Conservation (phyloP, 1,140 invertebrate species). For the Drosophila sechellia region DNA sequence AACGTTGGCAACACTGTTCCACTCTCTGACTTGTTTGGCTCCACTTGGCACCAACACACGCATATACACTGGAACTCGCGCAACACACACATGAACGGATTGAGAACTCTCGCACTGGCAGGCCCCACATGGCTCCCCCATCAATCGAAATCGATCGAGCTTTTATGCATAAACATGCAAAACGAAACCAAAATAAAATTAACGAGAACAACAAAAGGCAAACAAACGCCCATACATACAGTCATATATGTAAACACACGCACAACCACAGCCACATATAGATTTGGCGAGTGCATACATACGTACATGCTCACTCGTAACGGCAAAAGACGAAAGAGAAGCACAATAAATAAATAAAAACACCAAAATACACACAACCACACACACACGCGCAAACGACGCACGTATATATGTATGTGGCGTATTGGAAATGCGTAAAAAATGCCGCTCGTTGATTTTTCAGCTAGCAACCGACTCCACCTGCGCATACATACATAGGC, state of each 20-base stretch:
- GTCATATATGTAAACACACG: slow-evolving; percentile 49
- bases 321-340: slow-evolving; percentile 73
- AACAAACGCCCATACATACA: slow-evolving; percentile 58
- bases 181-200: slow-evolving; percentile 81
- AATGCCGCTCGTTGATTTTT: slow-evolving; percentile 82
- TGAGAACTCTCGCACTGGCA: slow-evolving; percentile 42
- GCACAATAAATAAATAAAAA: slow-evolving; percentile 82
- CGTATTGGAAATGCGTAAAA: slow-evolving; percentile 80
- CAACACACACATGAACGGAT: slow-evolving; percentile 10
- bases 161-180: slow-evolving; percentile 79
- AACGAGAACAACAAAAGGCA: slow-evolving; percentile 78
- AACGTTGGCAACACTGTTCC: slow-evolving; percentile 31
- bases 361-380: slow-evolving; percentile 67
- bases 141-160: slow-evolving; percentile 77
- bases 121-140: slow-evolving; percentile 66
- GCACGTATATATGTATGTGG: slow-evolving; percentile 7
- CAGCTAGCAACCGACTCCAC: slow-evolving; percentile 80
- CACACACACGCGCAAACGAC: slow-evolving; percentile 24
- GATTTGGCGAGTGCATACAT: slow-evolving; percentile 41
- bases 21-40: slow-evolving; percentile 19
- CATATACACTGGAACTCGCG: slow-evolving; percentile 12
- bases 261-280: slow-evolving; percentile 24
- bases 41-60: slow-evolving; percentile 13
- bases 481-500: slow-evolving; percentile 63
- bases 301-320: slow-evolving; percentile 58